These are phyloP conservation scores for Oppia nitens DNA, from an alignment of 1,140 invertebrate genomes.

Conservation along the genomic window DNA sequence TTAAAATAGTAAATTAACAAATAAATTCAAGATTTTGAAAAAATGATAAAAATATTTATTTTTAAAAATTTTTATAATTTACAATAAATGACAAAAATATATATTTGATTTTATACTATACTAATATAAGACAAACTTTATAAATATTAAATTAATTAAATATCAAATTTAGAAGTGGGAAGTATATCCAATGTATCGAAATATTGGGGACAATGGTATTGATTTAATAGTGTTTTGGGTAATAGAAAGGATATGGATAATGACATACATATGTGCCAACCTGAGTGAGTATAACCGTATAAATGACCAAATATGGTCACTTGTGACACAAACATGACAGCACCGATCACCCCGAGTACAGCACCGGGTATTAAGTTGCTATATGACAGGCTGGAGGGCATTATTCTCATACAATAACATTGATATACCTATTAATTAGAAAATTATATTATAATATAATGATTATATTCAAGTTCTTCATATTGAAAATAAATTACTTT, in stretches of 20 bases:
- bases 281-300: slow-evolving; percentile 29
- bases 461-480: not conserved
- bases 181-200: not conserved
- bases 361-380: slow-evolving; percentile 25
- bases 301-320: slow-evolving; percentile 24
- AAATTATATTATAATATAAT: not conserved
- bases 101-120: too few relatives aligned
- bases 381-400: not conserved
- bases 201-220: not conserved
- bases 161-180: not conserved
- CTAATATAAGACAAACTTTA: too few relatives aligned
- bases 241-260: slow-evolving; percentile 13
- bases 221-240: not conserved
- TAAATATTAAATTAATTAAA: too few relatives aligned
- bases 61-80: too few relatives aligned
- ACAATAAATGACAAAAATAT: too few relatives aligned
- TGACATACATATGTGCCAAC: slow-evolving; percentile 25
- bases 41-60: too few relatives aligned
- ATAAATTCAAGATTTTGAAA: too few relatives aligned
- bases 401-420: slow-evolving; percentile 2
- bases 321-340: slow-evolving; percentile 26
- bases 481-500: not conserved
- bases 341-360: slow-evolving; percentile 24
- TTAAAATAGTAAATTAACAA: too few relatives aligned
- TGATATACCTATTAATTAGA: slow-evolving; percentile 3